Evolutionary conservation across 1,140 invertebrate genomes (phyloP), one percentile per base, ranked within the genome.

Genomic region (Drosophila seguyi): DNA sequence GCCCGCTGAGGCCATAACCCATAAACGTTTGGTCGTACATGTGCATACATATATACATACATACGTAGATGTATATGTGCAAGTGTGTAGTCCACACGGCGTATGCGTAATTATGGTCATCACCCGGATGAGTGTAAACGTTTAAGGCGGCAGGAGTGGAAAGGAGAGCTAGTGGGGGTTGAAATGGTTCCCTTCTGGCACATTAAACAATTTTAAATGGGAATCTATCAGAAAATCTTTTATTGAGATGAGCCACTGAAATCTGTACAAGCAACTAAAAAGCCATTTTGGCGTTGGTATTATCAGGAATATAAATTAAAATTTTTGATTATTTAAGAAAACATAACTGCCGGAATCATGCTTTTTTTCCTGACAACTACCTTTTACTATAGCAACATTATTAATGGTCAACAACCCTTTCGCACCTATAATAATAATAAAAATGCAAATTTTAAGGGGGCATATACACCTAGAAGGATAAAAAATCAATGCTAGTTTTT

Each of bases 71-170:
- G 14, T 25, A 47, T 27, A n/a, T 41, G 11, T 53, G 14, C 10
- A 31, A 22, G 29, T 52, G 29, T 68, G 45, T 67, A 55, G 29
- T 50, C 56, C 22, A 65, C 53, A 61, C 58, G 63, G 56, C 82
- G 75, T 81, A 85, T 90, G 86, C 66, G 77, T 78, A 81, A 85
- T 90, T 72, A 80, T 71, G 41, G 36, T 65, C 41, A 73, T 62
- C 57, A 65, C 71, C 38, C 36, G 52, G 22, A 45, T 53, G 45
- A 62, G 36, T 55, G 52, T 63, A 39, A 47, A 45, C 36, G 69
- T 62, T 61, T 62, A n/a, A 31, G 31, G 36, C 13, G 31, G 38
- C 38, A 71, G 20, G 47, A 53, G 44, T 60, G 56, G 8, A 27
- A 36, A 16, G 25, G n/a, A 27, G 45, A 27, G 38, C 11, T 2